Base-by-base conservation (phyloP, 2,797 vertebrate species). In the Enteromius trimaculatus region DNA sequence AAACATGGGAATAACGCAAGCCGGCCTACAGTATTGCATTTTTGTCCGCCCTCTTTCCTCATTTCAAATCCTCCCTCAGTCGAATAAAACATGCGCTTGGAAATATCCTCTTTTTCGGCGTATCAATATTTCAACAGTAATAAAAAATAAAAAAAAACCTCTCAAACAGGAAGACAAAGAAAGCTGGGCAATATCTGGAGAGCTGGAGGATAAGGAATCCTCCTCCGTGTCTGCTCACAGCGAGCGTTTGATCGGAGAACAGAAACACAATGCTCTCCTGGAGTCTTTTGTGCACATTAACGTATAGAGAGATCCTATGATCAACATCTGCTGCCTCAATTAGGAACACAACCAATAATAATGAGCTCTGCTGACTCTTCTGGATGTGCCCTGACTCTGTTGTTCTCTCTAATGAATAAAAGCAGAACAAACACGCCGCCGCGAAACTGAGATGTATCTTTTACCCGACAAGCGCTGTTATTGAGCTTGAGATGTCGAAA, bases 121-220 rank as follows among this genome's bases (percentile, higher is more conserved):
- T 92, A 95, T 95, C 91, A 95, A 95, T 95, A 95, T 95, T 95
- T 94, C 88, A 95, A 90, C 87, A 90, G 91, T 89, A 93, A 95
- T 93, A 92, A 92, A 92, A 91, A 70, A 70, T n/a, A 81, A 84
- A 77, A 77, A 34, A 34, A 34, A 34, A 34, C 3, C 88, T 88
- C 90, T 92, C 87, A 89, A 90, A 84, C 87, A 88, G 90, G 89
- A 80, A 86, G 84, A 88, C 37, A 83, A 79, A 78, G 68, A 84
- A 80, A 85, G 58, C 51, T 42, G 44, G 37, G 39, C 47, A 68
- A 78, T 86, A 86, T 87, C 82, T 86, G 26, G 69, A 81, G 42
- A 77, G 74, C 86, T 71, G 66, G 78, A 86, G 78, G 84, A 87
- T 85, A 65, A 78, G 42, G 60, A 80, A 60, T 77, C 87, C 87